Evolutionary conservation across 2,797 vertebrate species (phyloP).

Genomic region (Urophycis tenuis): DNA sequence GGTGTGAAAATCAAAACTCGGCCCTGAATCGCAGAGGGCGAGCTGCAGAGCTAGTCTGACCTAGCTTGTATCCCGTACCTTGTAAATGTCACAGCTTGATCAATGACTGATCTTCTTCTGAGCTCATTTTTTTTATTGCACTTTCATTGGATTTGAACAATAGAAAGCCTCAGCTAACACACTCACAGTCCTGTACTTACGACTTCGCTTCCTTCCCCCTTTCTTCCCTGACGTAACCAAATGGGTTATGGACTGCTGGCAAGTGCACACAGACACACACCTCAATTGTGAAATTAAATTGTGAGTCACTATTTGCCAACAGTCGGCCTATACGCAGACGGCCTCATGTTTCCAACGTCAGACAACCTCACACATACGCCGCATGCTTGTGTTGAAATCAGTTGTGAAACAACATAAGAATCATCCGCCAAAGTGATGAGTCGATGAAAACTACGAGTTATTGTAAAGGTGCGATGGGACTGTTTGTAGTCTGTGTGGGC

Average conservation of each 20-base stretch:
- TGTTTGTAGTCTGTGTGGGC: not conserved
- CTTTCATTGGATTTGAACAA: not conserved
- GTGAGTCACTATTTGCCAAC: not conserved
- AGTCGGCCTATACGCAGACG: not conserved
- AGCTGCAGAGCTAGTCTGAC: not conserved
- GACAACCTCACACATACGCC: not conserved
- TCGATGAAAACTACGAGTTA: not conserved
- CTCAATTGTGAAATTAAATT: constrained; percentile 1
- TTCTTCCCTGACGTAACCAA: not conserved
- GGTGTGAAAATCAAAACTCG: not conserved
- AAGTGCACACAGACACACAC: not conserved
- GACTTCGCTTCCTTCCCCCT: not conserved
- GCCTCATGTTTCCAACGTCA: no score
- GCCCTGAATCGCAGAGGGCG: not conserved
- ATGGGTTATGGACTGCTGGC: not conserved
- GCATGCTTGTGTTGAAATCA: not conserved
- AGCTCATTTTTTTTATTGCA: not conserved
- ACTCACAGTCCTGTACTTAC: not conserved
- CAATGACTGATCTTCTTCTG: not conserved
- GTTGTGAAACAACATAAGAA: not conserved
- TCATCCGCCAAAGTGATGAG: not conserved
- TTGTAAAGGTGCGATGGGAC: not conserved
- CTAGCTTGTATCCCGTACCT: not conserved
- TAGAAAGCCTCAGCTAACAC: not conserved
- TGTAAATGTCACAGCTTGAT: not conserved